Conservation (phyloP, 2,797 vertebrate species). For the Fratercula arctica region DNA sequence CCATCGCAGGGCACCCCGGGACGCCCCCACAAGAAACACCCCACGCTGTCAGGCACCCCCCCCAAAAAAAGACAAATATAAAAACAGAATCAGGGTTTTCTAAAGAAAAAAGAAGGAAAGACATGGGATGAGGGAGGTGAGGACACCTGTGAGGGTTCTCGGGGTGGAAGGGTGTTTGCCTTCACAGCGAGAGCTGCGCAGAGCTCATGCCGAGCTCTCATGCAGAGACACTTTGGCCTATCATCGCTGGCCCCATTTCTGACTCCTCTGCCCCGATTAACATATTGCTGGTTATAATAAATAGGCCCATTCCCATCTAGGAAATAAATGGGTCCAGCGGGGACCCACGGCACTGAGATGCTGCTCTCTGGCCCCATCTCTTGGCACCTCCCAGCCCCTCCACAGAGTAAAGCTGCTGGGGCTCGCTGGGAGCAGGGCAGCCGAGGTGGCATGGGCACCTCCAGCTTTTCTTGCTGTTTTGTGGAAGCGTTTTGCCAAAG, state of each 20-base stretch:
- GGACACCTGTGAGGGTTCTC: background rate
- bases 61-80: background rate
- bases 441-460: background rate
- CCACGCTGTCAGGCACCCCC: rapidly evolving
- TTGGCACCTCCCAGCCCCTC: background rate
- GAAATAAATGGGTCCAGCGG: background rate
- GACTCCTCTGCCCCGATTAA: background rate
- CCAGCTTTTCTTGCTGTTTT: background rate
- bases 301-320: background rate
- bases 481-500: background rate
- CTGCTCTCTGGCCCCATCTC: constrained; percentile 12
- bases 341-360: rapidly evolving
- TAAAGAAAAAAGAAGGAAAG: rapidly evolving
- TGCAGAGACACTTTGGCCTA: background rate
- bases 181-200: background rate
- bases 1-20: rapidly evolving
- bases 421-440: background rate
- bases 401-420: rapidly evolving
- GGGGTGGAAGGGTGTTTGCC: rapidly evolving
- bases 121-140: background rate
- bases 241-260: background rate
- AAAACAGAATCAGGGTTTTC: background rate
- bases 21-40: rapidly evolving
- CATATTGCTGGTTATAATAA: rapidly evolving
- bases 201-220: background rate